phyloP scores from a whole-genome alignment of 1,140 invertebrate genomes.

The silkworm (Bombyx mori) region ASM3026992v2 NC_085109.1:3167001-3167500 shows the following conservation, averaged over 20 bases:
- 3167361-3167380: slow-evolving; percentile 49
- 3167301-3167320: slow-evolving; percentile 60
- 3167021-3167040: no score
- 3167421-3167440: slow-evolving; percentile 36
- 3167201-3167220: slow-evolving; percentile 59
- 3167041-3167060: no score
- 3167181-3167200: slow-evolving; percentile 51
- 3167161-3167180: slow-evolving; percentile 29
- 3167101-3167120: no score
- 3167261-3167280: slow-evolving; percentile 47
- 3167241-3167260: slow-evolving; percentile 45
- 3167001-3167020: no score
- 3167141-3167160: no score
- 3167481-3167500: no score
- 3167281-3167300: slow-evolving; percentile 48
- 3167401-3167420: slow-evolving; percentile 41
- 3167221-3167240: slow-evolving; percentile 31
- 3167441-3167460: slow-evolving; percentile 52
- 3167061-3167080: no score
- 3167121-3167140: no score
- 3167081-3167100: no score
- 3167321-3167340: slow-evolving; percentile 39
- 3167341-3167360: slow-evolving; percentile 55
- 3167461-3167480: slow-evolving; percentile 40
- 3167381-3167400: slow-evolving; percentile 26